Evolutionary conservation across 2,113 vertebrate genomes (phyloP), one percentile per base, ranked within the genome.

Genomic region (Bubo bubo): DNA sequence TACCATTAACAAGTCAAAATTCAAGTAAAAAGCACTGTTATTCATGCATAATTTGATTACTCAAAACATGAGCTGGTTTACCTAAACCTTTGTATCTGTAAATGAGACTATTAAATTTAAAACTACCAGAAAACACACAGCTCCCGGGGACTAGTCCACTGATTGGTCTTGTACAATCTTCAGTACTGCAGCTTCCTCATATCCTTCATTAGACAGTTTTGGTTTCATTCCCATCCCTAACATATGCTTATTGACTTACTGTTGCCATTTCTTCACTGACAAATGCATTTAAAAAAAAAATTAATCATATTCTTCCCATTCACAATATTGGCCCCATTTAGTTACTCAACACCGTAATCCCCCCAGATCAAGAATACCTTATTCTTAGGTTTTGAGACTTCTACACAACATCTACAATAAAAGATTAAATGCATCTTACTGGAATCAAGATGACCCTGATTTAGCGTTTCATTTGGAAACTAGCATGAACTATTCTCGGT

Each of bases 241-340:
- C 92, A 93, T 89, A 93, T 79, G 93, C 55, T 96, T 93, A 82
- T 30, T 94, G 92, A 73, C 74, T 82, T 62, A 45, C 63, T 80
- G 67, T 9, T 94, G 79, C 88, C 81, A 92, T 50, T 93, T 82
- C 84, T 82, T 45, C 74, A 11, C 90, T 34, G 53, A 87, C 84
- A 95, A 94, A 95, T n/a, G 49, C 34, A 22, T 4, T 45, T n/a
- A 34, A 75, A 9, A 22, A 22, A 27, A n/a, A 45, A 90, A 87
- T 63, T 49, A 58, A 95, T 89, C 79, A 35, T 39, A 26, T n/a
- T 56, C 47, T 72, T 63, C 76, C 55, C 70, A 81, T 91, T 96
- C 68, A 77, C 43, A 85, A 24, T 2, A 19, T 0, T 11, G 60
- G 70, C 62, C 70, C 66, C 43, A 8, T 59, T 94, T 43, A 75